Evolutionary conservation across 2,888 invertebrate species (phyloP), one percentile per base, ranked within the genome.

Genomic region (Petrolisthes manimaculis): DNA sequence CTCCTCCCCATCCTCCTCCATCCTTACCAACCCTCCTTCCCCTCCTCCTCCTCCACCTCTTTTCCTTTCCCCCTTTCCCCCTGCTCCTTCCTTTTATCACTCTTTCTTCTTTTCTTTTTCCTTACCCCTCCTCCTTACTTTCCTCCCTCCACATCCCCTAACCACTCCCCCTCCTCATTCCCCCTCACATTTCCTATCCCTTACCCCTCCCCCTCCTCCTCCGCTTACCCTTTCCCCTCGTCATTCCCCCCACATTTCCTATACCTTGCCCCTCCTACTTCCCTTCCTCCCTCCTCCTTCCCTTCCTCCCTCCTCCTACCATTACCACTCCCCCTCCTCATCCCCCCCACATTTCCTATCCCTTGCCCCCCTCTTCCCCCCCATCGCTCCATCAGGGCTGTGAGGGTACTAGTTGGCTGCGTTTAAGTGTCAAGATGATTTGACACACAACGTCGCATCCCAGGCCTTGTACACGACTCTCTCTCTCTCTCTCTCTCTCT

Each of bases 371-470:
- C n/a, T 53, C 4, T 14, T 14, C 53, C 21, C 3, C 53, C 14
- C 21, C 80, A n/a, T 9, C 77, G 21, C 80, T 71, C 5, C n/a
- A n/a, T n/a, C n/a, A n/a, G n/a, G n/a, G n/a, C n/a, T n/a, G n/a
- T n/a, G n/a, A 24, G 67, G 83, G 83, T 83, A 51, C 55, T 14
- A 69, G 83, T 75, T 83, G 83, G 55, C 74, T 69, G 75, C 53
- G 83, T 83, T 83, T 75, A 75, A 56, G 83, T 83, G 83, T 83
- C 83, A 75, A 83, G 83, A 83, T 83, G 83, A 83, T 83, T 83
- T 83, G 83, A 74, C 83, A 83, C 83, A 83, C 79, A 69, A 21
- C 56, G 80, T 80, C 69, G 75, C 71, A 37, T 51, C 81, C 53
- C 81, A 18, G 61, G 24, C 54, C 81, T 67, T 81, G 24, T 9